Base-by-base conservation (phyloP, 1,140 invertebrate species). In the Rhyzopertha dominica region DNA sequence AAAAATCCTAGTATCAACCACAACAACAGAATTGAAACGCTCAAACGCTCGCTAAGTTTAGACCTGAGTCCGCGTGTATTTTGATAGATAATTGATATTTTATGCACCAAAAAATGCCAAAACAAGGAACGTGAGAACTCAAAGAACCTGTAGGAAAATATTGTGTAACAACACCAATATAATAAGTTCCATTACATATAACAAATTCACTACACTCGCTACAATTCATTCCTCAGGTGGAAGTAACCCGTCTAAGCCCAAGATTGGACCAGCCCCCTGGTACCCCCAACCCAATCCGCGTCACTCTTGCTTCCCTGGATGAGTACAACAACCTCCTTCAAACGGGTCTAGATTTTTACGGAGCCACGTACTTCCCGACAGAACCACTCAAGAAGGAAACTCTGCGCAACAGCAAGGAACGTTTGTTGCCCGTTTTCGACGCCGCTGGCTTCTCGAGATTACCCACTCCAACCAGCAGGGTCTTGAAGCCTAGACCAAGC, bases 301-400 rank as follows among this genome's bases (percentile, higher is more conserved):
- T 88, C 31, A 87, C 85, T 7, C 71, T 89, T 39, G 86, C 85
- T 16, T 86, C 79, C 31, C 75, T 87, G 32, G 85, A 87, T 47
- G 86, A 89, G 67, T 85, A 81, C 54, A 86, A 86, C 60, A 79
- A 79, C 56, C 69, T 89, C 23, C 70, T 89, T 30, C 85, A 87
- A 65, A 85, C 85, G 56, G 86, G 86, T 9, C 72, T 89, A 30
- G 85, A 89, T 67, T 89, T 89, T 73, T 89, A 87, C 59, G 85
- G 85, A 18, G 85, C 85, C 29, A 89, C 86, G 2, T 88, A 82
- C 71, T 89, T 89, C 69, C 85, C 85, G 19, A 87, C 85, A 4
- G 86, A 88, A 58, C 74, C 85, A 35, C 77, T 81, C 32, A 75
- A 74, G 36, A 67, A 77, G 32, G 72, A 74, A 20, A 70, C 70